These are phyloP conservation scores for Conger conger DNA, from an alignment of 2,113 vertebrate species.

Conservation along the genomic window DNA sequence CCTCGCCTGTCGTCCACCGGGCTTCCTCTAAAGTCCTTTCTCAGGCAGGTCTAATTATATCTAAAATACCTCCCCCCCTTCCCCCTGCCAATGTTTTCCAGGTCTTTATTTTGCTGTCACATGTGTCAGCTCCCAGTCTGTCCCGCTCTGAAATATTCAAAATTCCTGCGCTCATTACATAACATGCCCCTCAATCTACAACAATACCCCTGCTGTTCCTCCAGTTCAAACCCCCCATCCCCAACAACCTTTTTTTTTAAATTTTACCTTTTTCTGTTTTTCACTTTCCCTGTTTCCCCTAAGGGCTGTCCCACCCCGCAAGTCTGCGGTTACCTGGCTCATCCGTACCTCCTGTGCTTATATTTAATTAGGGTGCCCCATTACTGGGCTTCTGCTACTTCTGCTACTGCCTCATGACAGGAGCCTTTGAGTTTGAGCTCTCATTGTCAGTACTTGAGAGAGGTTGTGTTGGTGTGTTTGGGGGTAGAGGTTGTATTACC, in stretches of 20 bases:
- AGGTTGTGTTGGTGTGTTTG: not conserved
- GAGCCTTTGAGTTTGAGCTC: not conserved
- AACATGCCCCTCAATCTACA: slow-evolving; percentile 50
- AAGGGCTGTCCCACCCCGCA: not conserved
- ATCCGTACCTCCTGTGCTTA: not conserved
- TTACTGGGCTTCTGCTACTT: not conserved
- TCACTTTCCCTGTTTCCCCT: not conserved
- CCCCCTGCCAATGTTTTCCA: not conserved
- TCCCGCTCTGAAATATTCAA: slow-evolving; percentile 53
- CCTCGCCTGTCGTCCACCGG: not conserved
- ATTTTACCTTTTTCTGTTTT: not conserved
- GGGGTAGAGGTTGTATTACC: not conserved
- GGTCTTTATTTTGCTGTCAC: slow-evolving; percentile 33
- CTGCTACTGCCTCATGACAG: not conserved
- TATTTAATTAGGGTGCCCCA: not conserved
- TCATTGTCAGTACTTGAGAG: not conserved
- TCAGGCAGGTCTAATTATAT: slow-evolving; percentile 18
- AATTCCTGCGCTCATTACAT: slow-evolving; percentile 63
- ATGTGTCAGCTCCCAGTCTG: slow-evolving; percentile 33
- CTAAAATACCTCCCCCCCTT: slow-evolving; percentile 14
- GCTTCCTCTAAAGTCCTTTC: not conserved
- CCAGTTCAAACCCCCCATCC: not conserved
- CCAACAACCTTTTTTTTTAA: not conserved
- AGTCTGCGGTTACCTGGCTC: not conserved
- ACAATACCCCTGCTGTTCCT: slow-evolving; percentile 58